Base-by-base conservation (phyloP, 2,888 invertebrate genomes). In the Drosophila pegasa region DNA sequence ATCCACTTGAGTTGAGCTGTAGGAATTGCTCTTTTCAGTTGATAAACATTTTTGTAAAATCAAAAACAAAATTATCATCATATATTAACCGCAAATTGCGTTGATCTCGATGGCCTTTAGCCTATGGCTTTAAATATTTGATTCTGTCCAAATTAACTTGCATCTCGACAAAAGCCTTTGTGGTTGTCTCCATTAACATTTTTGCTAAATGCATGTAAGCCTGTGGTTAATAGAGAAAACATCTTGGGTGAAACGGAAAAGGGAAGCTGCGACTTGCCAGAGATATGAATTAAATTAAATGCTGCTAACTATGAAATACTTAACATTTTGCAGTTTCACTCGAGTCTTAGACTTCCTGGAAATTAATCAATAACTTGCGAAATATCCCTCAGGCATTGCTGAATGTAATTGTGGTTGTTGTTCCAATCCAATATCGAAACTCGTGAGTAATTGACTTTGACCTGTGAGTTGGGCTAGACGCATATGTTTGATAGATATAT, bases 391-490 rank as follows among this genome's bases (percentile, higher is more conserved):
- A 52, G 16, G 18, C 31, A n/a, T 20, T n/a, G n/a, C 14, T 27
- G 5, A 40, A 31, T 20, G 29, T 14, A 37, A 57, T 43, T 43
- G 18, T 52, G 65, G 51, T 45, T 45, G 35, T 8, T 14, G 22
- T 3, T 45, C 16, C 27, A 56, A 60, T 54, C 18, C 48, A 12
- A 38, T 54, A 10, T 14, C 50, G 33, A 47, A 22, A 14, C 63
- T 60, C 60, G 50, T 41, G 75, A 75, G 54, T 78, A 59, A 79
- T 79, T 79, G 54, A 68, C 41, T 63, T 47, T 37, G 31, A 22
- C n/a, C 56, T 57, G 38, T 62, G 45, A 57, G 33, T 37, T 63
- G 41, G n/a, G 27, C 22, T 47, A 35, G 35, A 76, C 47, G 41
- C 54, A 10, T 58, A 25, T 25, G 38, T 12, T 38, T 18, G 16